A percentile compares a stretch with the other conserved stretches of the same genome.
Conservation (phyloP, 2,113 vertebrate genomes). For the Hydrochoerus hydrochaeris region DNA sequence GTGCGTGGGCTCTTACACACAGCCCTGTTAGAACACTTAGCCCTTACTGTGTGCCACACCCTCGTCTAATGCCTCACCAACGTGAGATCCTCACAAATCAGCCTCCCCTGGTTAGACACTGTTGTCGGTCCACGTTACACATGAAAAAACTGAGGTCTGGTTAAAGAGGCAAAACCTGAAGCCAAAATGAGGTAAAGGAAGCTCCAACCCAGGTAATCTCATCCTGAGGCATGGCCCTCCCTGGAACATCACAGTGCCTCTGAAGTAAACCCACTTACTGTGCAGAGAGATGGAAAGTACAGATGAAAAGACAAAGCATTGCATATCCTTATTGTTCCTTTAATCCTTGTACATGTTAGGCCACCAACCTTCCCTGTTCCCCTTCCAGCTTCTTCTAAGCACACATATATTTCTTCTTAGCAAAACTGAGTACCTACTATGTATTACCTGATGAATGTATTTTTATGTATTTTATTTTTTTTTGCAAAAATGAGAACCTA, state of each 20-base stretch:
- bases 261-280: not conserved
- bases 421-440: not conserved
- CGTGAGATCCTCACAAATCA: not conserved
- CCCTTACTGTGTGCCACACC: not conserved
- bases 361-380: not conserved
- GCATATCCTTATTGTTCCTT: not conserved
- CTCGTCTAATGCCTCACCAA: not conserved
- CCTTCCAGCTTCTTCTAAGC: not conserved
- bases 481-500: not conserved
- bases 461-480: not conserved
- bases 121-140: not conserved
- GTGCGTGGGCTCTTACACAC: accelerated
- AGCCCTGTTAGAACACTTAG: not conserved
- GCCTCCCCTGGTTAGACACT: not conserved
- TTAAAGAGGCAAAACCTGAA: not conserved
- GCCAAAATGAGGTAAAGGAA: not conserved
- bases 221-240: not conserved
- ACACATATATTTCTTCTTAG: not conserved
- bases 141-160: not conserved
- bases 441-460: not conserved
- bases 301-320: not conserved
- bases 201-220: not conserved
- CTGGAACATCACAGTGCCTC: not conserved
- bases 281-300: not conserved
- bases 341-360: not conserved